Base-by-base conservation (phyloP, 2,113 vertebrate species). In the Brienomyrus longianalis region DNA sequence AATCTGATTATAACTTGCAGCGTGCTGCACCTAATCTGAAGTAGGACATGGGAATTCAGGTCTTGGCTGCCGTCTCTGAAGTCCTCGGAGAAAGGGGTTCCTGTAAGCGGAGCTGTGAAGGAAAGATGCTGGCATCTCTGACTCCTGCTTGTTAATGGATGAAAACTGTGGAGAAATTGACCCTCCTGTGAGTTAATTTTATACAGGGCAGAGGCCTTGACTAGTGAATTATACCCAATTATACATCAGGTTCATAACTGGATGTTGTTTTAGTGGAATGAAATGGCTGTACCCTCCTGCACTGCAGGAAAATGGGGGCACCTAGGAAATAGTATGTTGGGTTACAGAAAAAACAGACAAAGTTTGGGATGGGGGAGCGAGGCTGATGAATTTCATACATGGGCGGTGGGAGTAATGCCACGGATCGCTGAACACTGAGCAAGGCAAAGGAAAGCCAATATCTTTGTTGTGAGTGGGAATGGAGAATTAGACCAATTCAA, bases 1-100 rank as follows among this genome's bases (percentile, higher is more conserved):
- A 89, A 89, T 89, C 80, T 84, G 77, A 84, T 83, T 84, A 84
- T 51, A 84, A 50, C 35, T 10, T 50, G 31, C 66, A n/a, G 50
- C 23, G 27, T 83, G 88, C 70, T 27, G 17, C 51, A 15, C 52
- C 77, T 62, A 84, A 84, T 89, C 88, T 56, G 80, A 85, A 23
- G 1, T 59, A 88, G 59, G 59, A 70, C 87, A 21, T 39, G 4
- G 43, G 5, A 50, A 74, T 9, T 35, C 56, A 70, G 87, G 52
- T 86, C 47, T 11, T 13, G 84, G 45, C 27, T 15, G 48, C 17
- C 21, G 5, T 83, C 19, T 45, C 45, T 10, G 9, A 83, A 47
- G 35, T 48, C 45, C 19, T 45, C 17, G 4, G 1, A 47, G 15
- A 84, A 19, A 3, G 77, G 43, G 39, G 2, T n/a, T 48, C 21